Base-by-base conservation (phyloP, 1,140 invertebrate genomes). In the Epicauta chinensis region DNA sequence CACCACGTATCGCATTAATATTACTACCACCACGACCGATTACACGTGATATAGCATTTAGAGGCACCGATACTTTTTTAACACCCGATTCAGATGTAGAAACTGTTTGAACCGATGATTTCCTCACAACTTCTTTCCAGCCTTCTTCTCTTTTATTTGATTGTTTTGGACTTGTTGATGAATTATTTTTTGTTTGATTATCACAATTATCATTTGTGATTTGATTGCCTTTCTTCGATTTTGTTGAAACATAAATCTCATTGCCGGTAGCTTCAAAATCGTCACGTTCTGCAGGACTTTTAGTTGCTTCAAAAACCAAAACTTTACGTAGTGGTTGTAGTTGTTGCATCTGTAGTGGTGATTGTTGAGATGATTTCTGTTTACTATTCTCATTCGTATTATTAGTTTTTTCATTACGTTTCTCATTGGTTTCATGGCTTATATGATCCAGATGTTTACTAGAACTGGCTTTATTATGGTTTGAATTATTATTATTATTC, bases 111-210 rank as follows among this genome's bases (percentile, higher is more conserved):
- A 72, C 63, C 13, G 72, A 75, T 50, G 80, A 89, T 73, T 89
- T 95, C 65, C 93, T 75, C 5, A 93, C 89, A 7, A 97, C 93
- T 77, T 97, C 93, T 71, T 96, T 97, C 94, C 94, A 98, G 5
- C 93, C 93, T 68, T 97, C 93, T 61, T 97, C 93, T 42, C 90
- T 66, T 16, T 71, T 87, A 79, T 63, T 80, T 72, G 56, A 74
- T 66, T 86, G 84, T 63, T 88, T 89, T 1, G 85, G 84, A 68
- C 83, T 87, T 1, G 78, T 76, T n/a, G 48, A 31, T 23, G 29
- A 51, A 32, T 32, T 55, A 6, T 38, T 53, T 16, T 53, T 49
- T 9, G 46, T 30, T 13, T 46, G 51, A 13, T 12, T 23, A 44
- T 46, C 42, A 13, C 37, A 38, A 2, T 55, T 45, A 41, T 60